Base-by-base conservation (phyloP, 1,140 invertebrate genomes). In the Theocolax elegans region DNA sequence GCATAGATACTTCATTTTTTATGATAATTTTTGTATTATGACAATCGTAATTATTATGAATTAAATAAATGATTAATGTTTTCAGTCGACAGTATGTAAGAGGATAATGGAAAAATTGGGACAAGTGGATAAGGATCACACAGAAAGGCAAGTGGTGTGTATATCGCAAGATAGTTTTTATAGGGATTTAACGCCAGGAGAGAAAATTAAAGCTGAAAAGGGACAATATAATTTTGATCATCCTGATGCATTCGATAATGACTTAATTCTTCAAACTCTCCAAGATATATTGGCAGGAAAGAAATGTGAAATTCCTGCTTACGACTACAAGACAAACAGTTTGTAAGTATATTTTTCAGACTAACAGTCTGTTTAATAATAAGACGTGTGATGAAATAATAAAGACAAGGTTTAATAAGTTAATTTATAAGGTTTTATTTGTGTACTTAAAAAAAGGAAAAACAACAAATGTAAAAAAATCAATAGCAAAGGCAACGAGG, bases 151-250 rank as follows among this genome's bases (percentile, higher is more conserved):
- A 80, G 97, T 99, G 2, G 92, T 95, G 13, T 94, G 94, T 75
- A 97, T 99, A 76, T 95, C 95, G 56, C 96, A 98, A 81, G 97
- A 99, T 76, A 95, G 94, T 62, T 99, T 99, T 87, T 99, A 99
- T 84, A 89, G 94, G 54, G 91, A 95, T 72, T 87, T 99, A 23
- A 93, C 90, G 13, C 86, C 89, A 1, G 90, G 92, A 12, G 96
- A 99, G 81, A 92, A 92, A 77, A 77, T 89, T 0, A 92, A 92
- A 80, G 97, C 97, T n/a, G 89, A 91, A 58, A 93, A 93, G 77
- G 97, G 97, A 53, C 90, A 94, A 70, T 99, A 95, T 79, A 98
- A 99, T 87, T 99, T 99, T 87, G 97, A 99, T 86, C 97, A 99
- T 88, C 97, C 97, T 25, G 93, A 95, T 85, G 95, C 95, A 0